phyloP scores from a whole-genome alignment of 2,113 vertebrate species.

The Fulmarus glacialis region DNA sequence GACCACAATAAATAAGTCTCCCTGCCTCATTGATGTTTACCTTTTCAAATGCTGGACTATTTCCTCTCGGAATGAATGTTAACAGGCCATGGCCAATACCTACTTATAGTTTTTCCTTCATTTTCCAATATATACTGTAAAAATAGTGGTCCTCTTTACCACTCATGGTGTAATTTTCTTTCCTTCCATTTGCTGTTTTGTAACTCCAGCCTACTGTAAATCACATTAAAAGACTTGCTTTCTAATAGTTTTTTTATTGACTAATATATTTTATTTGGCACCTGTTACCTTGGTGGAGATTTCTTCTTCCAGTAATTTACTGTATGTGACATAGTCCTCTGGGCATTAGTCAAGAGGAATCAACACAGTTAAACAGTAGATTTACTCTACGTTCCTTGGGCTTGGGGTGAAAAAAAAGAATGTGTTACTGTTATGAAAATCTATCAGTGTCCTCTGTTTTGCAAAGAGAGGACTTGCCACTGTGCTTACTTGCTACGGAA shows the following conservation, averaged over 20 bases:
- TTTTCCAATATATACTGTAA: neutral
- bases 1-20: neutral
- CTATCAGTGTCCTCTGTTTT: neutral
- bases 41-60: neutral
- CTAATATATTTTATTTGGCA: constrained; percentile 60
- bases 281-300: constrained; percentile 48
- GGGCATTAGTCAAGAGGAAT: constrained; percentile 29
- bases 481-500: neutral
- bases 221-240: constrained; percentile 57
- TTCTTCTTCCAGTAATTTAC: constrained; percentile 51
- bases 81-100: neutral
- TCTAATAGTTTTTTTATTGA: constrained; percentile 65
- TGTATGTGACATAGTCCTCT: neutral
- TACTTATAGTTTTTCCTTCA: neutral
- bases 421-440: neutral
- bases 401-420: neutral
- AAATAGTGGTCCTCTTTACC: neutral
- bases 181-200: constrained; percentile 22
- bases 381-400: neutral
- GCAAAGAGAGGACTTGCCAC: neutral
- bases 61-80: neutral
- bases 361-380: neutral
- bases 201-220: constrained; percentile 42
- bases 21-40: neutral
- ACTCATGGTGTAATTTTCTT: neutral